Conservation (phyloP, 2,797 vertebrate species). For the Nothura maculosa region DNA sequence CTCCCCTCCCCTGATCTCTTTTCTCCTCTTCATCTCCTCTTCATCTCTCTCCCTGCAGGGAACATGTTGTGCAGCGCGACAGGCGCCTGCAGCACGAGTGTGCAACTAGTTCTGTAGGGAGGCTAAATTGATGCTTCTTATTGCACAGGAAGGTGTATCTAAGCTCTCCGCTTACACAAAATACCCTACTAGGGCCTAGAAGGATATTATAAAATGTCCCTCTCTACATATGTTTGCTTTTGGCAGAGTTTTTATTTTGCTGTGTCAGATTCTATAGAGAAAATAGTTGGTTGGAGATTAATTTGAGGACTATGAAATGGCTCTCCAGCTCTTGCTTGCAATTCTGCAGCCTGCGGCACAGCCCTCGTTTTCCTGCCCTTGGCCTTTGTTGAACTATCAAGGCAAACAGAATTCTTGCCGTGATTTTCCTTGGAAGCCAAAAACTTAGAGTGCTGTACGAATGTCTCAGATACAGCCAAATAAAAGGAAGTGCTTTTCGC, state of each 20-base stretch:
- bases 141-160: background rate
- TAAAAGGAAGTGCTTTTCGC: background rate
- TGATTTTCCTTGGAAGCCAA: background rate
- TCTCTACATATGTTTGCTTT: background rate
- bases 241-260: background rate
- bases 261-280: conserved; percentile 8
- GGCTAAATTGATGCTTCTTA: background rate
- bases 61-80: background rate
- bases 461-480: background rate
- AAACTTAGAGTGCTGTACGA: background rate
- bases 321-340: background rate
- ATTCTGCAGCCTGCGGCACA: background rate
- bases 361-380: background rate
- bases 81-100: background rate
- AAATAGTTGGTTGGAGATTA: background rate
- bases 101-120: background rate
- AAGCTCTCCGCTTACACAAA: background rate
- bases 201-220: background rate
- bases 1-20: background rate
- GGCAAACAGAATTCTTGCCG: conserved; percentile 3
- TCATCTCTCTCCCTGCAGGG: background rate
- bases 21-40: background rate
- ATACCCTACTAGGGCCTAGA: background rate
- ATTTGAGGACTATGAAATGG: background rate
- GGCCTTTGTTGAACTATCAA: background rate